A percentile compares a stretch with the other conserved stretches of the same genome.
These are phyloP conservation scores for Phyllostomus discolor DNA, from an alignment of 2,113 vertebrate species.

Conservation along the genomic window DNA sequence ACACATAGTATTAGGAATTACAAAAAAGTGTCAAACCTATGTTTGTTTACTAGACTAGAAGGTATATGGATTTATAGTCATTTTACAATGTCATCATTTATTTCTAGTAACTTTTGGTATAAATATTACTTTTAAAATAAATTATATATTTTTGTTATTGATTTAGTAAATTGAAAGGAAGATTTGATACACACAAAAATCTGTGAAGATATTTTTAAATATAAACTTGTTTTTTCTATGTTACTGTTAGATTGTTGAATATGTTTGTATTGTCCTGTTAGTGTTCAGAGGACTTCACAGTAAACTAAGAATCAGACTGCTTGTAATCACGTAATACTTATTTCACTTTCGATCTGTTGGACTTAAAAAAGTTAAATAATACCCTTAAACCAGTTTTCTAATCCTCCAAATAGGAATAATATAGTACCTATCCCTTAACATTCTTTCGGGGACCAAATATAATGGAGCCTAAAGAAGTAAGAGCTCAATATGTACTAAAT, in stretches of 20 bases:
- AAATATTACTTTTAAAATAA: not conserved
- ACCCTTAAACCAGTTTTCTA: not conserved
- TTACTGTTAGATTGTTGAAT: not conserved
- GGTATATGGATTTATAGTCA: not conserved
- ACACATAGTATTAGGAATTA: not conserved
- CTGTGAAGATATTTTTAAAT: not conserved
- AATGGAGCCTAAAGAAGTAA: not conserved
- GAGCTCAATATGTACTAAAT: not conserved
- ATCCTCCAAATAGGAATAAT: not conserved
- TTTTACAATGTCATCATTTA: not conserved
- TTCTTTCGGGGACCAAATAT: not conserved
- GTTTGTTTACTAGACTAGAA: not conserved
- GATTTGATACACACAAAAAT: not conserved
- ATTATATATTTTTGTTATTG: not conserved
- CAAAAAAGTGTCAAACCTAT: not conserved
- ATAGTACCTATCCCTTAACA: not conserved
- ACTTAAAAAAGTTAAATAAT: not conserved
- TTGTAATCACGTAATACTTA: not conserved
- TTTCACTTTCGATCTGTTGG: not conserved
- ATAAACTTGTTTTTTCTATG: not conserved
- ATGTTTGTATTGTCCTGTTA: not conserved
- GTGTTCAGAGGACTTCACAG: not conserved
- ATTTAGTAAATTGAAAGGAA: not conserved
- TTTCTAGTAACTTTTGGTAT: not conserved
- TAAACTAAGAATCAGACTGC: not conserved